Evolutionary conservation across 2,797 vertebrate genomes (phyloP).

Genomic region (Thunnus albacares): DNA sequence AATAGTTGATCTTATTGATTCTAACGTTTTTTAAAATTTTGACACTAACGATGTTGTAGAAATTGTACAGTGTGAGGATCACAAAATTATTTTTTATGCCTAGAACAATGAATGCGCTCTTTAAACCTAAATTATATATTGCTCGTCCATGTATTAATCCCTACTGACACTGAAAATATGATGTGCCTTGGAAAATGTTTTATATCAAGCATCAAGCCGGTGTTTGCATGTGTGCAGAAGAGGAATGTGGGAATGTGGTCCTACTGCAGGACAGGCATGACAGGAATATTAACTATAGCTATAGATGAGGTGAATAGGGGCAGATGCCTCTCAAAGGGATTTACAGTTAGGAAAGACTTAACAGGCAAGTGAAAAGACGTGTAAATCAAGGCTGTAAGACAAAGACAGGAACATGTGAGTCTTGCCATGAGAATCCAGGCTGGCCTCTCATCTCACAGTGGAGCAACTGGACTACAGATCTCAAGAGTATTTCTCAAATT

Average conservation of each 20-base stretch:
- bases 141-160: background rate
- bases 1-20: too few relatives aligned
- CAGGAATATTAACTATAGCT: conserved; percentile 1
- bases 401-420: background rate
- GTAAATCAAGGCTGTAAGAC: background rate
- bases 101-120: background rate
- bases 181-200: background rate
- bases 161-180: background rate
- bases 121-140: background rate
- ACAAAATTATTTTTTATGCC: background rate
- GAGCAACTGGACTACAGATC: background rate
- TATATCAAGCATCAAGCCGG: conserved; percentile 3
- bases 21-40: too few relatives aligned
- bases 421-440: background rate
- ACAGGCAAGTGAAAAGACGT: background rate
- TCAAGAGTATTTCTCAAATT: background rate
- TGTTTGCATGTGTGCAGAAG: conserved; percentile 31
- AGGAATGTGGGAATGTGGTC: background rate
- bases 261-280: conserved; percentile 6
- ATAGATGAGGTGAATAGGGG: background rate
- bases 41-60: too few relatives aligned
- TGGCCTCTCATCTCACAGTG: background rate
- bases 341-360: conserved; percentile 33
- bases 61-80: background rate
- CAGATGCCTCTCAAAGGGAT: background rate